Percentiles rank a stretch among this genome's conserved stretches.
Evolutionary conservation across 1,140 invertebrate species (phyloP).

Genomic region (Leptopilina boulardi): DNA sequence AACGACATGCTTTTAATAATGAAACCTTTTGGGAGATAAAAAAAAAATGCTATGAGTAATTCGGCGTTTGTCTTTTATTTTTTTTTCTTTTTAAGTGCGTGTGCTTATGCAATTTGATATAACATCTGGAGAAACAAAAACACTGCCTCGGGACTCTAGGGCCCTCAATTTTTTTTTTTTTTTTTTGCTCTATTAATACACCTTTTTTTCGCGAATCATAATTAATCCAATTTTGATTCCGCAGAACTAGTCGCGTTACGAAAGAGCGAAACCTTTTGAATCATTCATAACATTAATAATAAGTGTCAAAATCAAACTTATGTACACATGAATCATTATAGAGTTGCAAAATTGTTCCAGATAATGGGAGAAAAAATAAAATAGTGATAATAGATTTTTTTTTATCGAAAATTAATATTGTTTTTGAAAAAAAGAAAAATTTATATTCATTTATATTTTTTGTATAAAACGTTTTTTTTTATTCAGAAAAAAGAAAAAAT

Average conservation of each 20-base stretch:
- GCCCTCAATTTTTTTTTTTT: not conserved
- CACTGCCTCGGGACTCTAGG: not conserved
- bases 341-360: no score
- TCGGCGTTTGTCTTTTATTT: conserved; percentile 25
- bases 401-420: no score
- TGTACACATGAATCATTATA: no score
- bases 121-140: conserved; percentile 22
- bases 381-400: no score
- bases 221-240: conserved; percentile 13
- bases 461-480: no score
- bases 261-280: not conserved
- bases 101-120: conserved; percentile 9
- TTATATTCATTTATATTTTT: no score
- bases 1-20: not conserved
- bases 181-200: conserved; percentile 5
- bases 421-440: no score
- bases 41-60: conserved; percentile 31
- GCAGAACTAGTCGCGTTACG: not conserved
- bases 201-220: not conserved
- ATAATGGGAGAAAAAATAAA: no score
- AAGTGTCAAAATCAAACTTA: no score
- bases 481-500: no score
- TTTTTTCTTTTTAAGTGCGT: no score
- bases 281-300: not conserved
- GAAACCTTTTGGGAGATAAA: conserved; percentile 9